phyloP scores from a whole-genome alignment of 2,797 vertebrate genomes.

The Propithecus deckenii region DNA sequence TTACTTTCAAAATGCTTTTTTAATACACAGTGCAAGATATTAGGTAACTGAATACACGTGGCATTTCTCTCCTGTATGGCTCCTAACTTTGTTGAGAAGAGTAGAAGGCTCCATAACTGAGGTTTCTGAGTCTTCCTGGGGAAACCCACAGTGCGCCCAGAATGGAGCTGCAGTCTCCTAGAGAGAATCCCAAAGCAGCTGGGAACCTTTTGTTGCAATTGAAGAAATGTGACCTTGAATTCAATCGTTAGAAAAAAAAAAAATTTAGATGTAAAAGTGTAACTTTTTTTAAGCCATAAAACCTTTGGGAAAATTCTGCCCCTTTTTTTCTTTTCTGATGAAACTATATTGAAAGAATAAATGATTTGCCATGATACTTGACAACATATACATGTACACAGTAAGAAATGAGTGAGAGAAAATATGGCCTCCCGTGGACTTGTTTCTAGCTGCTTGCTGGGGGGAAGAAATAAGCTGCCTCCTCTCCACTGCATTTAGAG shows the following conservation, averaged over 20 bases:
- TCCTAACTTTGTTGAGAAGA: slow-evolving; percentile 48
- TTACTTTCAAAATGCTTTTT: not conserved
- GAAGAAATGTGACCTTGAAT: slow-evolving; percentile 44
- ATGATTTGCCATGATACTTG: not conserved
- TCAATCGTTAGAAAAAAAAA: slow-evolving; percentile 30
- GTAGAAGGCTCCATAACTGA: not conserved
- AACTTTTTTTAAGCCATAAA: slow-evolving; percentile 54
- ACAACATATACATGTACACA: not conserved
- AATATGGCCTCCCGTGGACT: slow-evolving; percentile 68
- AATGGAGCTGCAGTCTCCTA: not conserved
- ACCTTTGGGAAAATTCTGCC: slow-evolving; percentile 48
- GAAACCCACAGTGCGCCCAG: not conserved
- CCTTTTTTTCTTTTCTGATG: slow-evolving; percentile 39
- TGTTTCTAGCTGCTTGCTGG: slow-evolving; percentile 74
- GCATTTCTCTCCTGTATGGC: not conserved
- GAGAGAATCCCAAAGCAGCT: not conserved
- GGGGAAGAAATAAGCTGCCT: slow-evolving; percentile 60
- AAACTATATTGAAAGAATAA: slow-evolving; percentile 64
- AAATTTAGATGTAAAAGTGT: slow-evolving; percentile 5
- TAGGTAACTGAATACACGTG: not conserved
- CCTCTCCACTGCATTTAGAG: slow-evolving; percentile 61
- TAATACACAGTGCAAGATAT: not conserved
- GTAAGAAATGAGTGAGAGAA: slow-evolving; percentile 42
- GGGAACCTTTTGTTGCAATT: not conserved
- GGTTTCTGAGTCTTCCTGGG: slow-evolving; percentile 39